A percentile compares a stretch with the other conserved stretches of the same genome.
phyloP scores from a whole-genome alignment of 2,888 invertebrate species.

The Linyphia triangularis region DNA sequence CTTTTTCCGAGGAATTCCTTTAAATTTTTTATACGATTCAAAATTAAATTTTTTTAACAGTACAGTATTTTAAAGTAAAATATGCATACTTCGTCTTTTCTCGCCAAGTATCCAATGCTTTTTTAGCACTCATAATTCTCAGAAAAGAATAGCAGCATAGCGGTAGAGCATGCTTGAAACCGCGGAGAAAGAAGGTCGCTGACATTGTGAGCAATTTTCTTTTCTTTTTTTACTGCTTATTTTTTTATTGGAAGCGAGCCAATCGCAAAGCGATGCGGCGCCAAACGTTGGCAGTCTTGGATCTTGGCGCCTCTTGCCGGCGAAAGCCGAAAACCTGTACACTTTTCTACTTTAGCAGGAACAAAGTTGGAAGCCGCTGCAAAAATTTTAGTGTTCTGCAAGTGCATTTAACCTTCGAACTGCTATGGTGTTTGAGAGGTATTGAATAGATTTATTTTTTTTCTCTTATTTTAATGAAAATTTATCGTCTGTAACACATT shows the following conservation, averaged over 20 bases:
- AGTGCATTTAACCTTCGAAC: background rate
- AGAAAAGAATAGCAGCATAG: conserved; percentile 8
- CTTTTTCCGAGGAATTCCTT: too few species aligned
- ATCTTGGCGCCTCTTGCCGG: background rate
- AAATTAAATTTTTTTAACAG: background rate
- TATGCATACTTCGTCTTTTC: background rate
- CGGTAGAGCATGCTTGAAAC: conserved; percentile 20
- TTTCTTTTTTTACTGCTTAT: conserved; percentile 31
- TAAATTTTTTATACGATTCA: too few species aligned
- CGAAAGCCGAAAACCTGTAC: conserved; percentile 7
- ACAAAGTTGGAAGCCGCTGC: background rate
- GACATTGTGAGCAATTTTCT: conserved; percentile 43
- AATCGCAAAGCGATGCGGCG: conserved; percentile 41
- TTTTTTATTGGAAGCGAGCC: conserved; percentile 43
- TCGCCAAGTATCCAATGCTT: background rate
- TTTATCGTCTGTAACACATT: background rate
- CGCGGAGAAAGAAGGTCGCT: conserved; percentile 37
- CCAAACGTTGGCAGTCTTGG: conserved; percentile 43
- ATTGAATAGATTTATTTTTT: background rate
- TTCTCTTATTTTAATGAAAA: background rate
- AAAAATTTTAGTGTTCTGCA: conserved; percentile 4
- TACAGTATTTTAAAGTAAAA: background rate
- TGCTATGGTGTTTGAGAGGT: conserved; percentile 43
- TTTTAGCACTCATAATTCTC: background rate
- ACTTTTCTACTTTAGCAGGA: conserved; percentile 8